These are phyloP conservation scores for Torymus tubicola DNA, from an alignment of 2,888 invertebrate genomes.

Conservation along the genomic window DNA sequence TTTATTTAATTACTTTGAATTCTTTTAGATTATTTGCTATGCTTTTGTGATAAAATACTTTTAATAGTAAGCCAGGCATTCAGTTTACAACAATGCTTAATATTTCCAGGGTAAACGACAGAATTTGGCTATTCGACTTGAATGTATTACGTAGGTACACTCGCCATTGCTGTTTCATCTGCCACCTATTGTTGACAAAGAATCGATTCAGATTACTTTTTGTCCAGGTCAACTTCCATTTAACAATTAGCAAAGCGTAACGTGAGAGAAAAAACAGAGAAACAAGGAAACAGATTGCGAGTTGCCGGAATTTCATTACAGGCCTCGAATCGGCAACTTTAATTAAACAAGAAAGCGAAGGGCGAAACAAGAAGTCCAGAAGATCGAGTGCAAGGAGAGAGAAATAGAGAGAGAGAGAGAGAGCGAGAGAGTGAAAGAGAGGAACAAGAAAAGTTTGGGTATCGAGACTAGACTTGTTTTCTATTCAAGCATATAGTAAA, in stretches of 20 bases:
- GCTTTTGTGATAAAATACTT: too few relatives aligned
- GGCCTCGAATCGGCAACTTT: slow-evolving; percentile 67
- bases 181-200: too few relatives aligned
- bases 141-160: too few relatives aligned
- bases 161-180: too few relatives aligned
- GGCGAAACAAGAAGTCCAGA: background rate
- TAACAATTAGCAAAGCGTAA: background rate
- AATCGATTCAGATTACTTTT: background rate
- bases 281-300: background rate
- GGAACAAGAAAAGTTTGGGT: background rate
- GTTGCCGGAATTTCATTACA: slow-evolving; percentile 66
- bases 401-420: slow-evolving; percentile 24
- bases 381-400: background rate
- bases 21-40: too few relatives aligned
- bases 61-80: too few relatives aligned
- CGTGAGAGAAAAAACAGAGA: background rate
- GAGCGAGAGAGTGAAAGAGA: slow-evolving; percentile 2
- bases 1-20: too few relatives aligned
- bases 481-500: background rate
- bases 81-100: too few relatives aligned
- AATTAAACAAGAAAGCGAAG: slow-evolving; percentile 69
- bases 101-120: too few relatives aligned
- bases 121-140: too few relatives aligned
- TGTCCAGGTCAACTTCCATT: background rate
- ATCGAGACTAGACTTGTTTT: too few relatives aligned